Conservation (phyloP, 1,140 invertebrate genomes). For the Drosophila fuyamai region DNA sequence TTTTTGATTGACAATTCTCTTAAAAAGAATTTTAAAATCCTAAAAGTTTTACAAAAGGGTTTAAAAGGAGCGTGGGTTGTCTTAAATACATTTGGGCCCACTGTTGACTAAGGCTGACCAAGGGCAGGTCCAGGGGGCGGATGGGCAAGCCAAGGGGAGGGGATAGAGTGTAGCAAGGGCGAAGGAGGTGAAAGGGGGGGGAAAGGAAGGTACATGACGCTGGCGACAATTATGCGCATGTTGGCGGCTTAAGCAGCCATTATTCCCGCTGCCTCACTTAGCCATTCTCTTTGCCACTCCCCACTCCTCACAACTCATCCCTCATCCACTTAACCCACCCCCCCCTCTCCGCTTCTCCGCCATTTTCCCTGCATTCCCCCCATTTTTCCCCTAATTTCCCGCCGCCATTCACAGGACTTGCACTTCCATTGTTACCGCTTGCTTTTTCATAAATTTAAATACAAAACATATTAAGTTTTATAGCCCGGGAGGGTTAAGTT, state of each 20-base stretch:
- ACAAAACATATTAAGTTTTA: slow-evolving; percentile 83
- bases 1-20: too few species aligned
- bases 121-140: neutral
- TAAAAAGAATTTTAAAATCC: neutral
- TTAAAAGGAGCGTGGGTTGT: too few species aligned
- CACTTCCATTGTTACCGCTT: slow-evolving; percentile 52
- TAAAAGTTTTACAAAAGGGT: too few species aligned
- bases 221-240: slow-evolving; percentile 79
- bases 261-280: slow-evolving; percentile 59
- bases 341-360: neutral
- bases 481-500: slow-evolving; percentile 73
- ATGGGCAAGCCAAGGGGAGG: neutral
- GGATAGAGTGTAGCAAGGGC: neutral
- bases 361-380: slow-evolving; percentile 1
- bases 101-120: slow-evolving; percentile 28
- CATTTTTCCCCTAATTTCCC: slow-evolving; percentile 22
- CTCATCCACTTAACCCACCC: neutral
- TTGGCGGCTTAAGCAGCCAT: slow-evolving; percentile 81
- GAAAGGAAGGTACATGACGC: slow-evolving; percentile 32
- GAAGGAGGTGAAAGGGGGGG: neutral
- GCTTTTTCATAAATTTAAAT: slow-evolving; percentile 82
- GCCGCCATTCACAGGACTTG: slow-evolving; percentile 25
- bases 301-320: neutral
- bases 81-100: neutral
- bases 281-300: slow-evolving; percentile 12